Conservation (phyloP, 2,888 invertebrate species). For the Pristionchus japonicus region DNA sequence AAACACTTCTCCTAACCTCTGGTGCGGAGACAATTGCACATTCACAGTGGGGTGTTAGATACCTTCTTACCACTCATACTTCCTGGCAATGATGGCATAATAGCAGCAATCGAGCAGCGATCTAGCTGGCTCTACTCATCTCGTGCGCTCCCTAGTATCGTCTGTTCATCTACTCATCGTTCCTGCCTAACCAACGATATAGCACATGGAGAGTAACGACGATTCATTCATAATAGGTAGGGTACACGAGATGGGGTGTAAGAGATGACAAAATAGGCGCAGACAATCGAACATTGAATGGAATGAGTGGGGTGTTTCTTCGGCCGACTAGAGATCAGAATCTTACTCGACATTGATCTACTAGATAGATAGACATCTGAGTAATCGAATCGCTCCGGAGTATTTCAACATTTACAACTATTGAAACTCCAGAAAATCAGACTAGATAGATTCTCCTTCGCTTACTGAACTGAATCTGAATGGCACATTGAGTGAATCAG, state of each 20-base stretch:
- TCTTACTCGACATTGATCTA: background rate
- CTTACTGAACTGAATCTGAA: too few relatives aligned
- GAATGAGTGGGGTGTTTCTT: background rate
- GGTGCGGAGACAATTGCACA: background rate
- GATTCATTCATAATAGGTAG: background rate
- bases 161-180: too few relatives aligned
- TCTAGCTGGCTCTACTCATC: background rate
- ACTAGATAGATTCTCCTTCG: too few relatives aligned
- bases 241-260: background rate
- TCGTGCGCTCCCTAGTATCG: background rate
- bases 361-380: background rate
- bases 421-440: too few relatives aligned
- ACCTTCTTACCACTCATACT: background rate
- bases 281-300: background rate
- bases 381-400: too few relatives aligned
- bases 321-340: background rate
- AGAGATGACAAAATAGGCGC: background rate
- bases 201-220: background rate
- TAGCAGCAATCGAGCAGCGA: background rate
- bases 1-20: background rate
- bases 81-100: background rate
- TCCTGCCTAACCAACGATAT: too few relatives aligned
- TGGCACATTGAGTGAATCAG: background rate
- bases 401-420: too few relatives aligned
- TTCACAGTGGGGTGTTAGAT: background rate